These are phyloP conservation scores for Platycercus adscitus DNA, from an alignment of 2,113 vertebrate genomes.

Conservation along the genomic window DNA sequence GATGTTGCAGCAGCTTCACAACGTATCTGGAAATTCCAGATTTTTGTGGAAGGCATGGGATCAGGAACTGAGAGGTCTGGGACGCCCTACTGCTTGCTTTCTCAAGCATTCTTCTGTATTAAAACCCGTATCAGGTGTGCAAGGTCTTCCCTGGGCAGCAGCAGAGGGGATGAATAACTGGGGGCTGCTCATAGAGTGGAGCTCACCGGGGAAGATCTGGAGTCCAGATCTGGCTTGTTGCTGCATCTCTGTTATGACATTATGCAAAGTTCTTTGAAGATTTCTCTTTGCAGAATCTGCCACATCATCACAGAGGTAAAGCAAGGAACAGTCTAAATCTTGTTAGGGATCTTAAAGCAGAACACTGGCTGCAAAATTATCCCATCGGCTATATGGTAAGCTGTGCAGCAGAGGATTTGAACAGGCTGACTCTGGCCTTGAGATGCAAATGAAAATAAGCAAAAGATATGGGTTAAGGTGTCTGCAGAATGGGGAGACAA, in stretches of 20 bases:
- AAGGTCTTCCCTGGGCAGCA: background rate
- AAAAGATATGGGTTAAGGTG: background rate
- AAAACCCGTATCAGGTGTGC: background rate
- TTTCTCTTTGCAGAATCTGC: slow-evolving; percentile 3
- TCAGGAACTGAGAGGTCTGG: background rate
- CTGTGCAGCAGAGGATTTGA: background rate
- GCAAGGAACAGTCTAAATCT: background rate
- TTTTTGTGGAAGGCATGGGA: slow-evolving; percentile 25
- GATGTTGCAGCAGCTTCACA: slow-evolving; percentile 15
- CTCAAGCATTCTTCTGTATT: background rate
- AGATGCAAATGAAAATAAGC: background rate
- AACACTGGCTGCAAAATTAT: background rate
- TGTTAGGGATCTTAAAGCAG: background rate
- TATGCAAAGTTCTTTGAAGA: background rate
- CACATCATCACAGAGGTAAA: background rate
- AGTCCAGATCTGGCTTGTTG: background rate
- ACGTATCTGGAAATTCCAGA: slow-evolving; percentile 14
- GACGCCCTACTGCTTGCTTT: background rate
- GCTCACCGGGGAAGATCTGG: background rate
- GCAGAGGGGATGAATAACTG: background rate
- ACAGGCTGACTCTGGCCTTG: background rate
- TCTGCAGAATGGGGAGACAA: background rate
- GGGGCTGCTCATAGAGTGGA: accelerated
- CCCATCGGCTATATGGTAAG: background rate
- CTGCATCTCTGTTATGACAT: background rate